Base-by-base conservation (phyloP, 2,888 invertebrate species). In the Orthonevra nobilis region DNA sequence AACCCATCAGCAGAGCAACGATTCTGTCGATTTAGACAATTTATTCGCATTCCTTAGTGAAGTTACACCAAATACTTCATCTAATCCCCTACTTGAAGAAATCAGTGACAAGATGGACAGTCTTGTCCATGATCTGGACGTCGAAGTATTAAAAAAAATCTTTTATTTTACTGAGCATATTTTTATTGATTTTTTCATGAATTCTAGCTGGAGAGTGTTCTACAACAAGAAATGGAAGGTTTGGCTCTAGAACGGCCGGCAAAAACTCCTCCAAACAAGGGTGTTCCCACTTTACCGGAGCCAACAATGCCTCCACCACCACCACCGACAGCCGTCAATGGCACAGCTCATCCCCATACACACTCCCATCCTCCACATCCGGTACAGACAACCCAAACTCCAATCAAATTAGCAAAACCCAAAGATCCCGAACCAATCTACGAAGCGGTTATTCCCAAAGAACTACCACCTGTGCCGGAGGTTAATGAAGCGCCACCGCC, bases 1-100 rank as follows among this genome's bases (percentile, higher is more conserved):
- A n/a, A 81, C 83, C 0, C 83, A 84, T 50, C 87, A 52, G 81
- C 89, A 73, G 86, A 90, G 84, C 81, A 89, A 92, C 5, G 95
- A 95, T 84, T 94, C 95, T 0, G 94, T 96, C 0, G 96, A 96
- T 86, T 89, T 97, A 84, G 97, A 97, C 88, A 96, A 96, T 88
- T 89, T 97, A 83, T 97, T 97, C 89, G 96, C 96, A 68, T 97
- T 97, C 89, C 90, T 97, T 15, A 95, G 95, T 0, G 96, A 96
- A 83, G 94, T 95, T 32, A 91, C 91, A 75, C 90, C 90, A 0
- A 90, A 90, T 26, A 90, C 90, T 9, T 91, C 90, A 84, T 91
- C 90, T 83, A 92, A 92, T 81, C 92, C 92, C 46, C 89, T 93
- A 12, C 93, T 96, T 60, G 94, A 95, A 9, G 95, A 96, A 89